These are phyloP conservation scores for Drosophila funebris DNA, from an alignment of 1,140 invertebrate genomes.

Conservation along the genomic window DNA sequence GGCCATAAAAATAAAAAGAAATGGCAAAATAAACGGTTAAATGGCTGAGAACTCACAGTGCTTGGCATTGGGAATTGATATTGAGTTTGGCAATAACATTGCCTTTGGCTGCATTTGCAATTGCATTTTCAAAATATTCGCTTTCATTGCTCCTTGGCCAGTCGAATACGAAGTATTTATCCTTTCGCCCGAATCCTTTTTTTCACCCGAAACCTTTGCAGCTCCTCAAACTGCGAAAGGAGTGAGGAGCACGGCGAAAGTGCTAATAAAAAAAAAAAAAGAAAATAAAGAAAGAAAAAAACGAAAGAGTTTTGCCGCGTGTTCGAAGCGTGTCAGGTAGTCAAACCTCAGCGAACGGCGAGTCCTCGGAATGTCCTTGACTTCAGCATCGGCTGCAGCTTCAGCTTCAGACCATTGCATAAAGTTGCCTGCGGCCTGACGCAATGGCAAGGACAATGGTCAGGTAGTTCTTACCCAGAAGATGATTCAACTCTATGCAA, in stretches of 20 bases:
- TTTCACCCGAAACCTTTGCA: conserved; percentile 14
- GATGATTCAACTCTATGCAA: conserved; percentile 70
- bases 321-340: conserved; percentile 65
- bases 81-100: neutral
- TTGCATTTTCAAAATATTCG: conserved; percentile 33
- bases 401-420: conserved; percentile 29
- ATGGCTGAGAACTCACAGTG: conserved; percentile 20
- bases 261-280: conserved; percentile 3
- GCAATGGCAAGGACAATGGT: conserved; percentile 22
- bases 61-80: neutral
- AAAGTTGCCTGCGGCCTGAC: conserved; percentile 46
- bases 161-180: conserved; percentile 20
- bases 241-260: conserved; percentile 17
- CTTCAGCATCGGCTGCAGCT: neutral
- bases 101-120: conserved; percentile 34
- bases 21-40: conserved; percentile 35
- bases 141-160: conserved; percentile 12
- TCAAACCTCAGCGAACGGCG: neutral
- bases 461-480: conserved; percentile 34
- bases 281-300: conserved; percentile 7
- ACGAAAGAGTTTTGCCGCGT: conserved; percentile 50
- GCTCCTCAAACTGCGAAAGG: conserved; percentile 5
- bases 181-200: conserved; percentile 32
- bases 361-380: neutral
- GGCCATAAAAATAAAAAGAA: conserved; percentile 46